Evolutionary conservation across 2,113 vertebrate species (phyloP).

Genomic region (Siniperca knerii): DNA sequence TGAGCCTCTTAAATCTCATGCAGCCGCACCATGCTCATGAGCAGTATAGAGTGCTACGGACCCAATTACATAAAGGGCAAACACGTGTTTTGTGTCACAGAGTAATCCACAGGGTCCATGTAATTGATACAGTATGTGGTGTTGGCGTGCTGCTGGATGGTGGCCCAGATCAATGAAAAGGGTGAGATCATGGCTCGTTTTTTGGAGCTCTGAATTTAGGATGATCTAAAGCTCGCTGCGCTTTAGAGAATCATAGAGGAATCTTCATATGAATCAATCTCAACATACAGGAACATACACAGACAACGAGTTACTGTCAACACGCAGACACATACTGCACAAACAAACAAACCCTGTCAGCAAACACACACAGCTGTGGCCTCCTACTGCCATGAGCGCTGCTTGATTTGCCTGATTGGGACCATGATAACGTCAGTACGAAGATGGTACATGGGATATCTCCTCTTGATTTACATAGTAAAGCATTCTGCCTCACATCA

Average conservation of each 20-base stretch:
- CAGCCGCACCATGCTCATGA: background rate
- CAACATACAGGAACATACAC: conserved; percentile 23
- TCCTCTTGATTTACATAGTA: conserved; percentile 68
- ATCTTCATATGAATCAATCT: conserved; percentile 34
- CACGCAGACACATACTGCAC: background rate
- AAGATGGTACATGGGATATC: conserved; percentile 56
- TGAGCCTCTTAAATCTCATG: conserved; percentile 13
- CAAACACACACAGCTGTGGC: conserved; percentile 20
- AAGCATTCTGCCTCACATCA: conserved; percentile 61
- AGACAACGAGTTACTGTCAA: conserved; percentile 14
- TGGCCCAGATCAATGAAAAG: conserved; percentile 67
- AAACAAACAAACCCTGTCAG: conserved; percentile 25
- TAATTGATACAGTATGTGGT: conserved; percentile 76
- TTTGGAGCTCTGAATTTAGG: conserved; percentile 51
- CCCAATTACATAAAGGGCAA: conserved; percentile 49
- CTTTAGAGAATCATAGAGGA: conserved; percentile 27
- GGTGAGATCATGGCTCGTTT: conserved; percentile 71
- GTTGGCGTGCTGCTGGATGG: conserved; percentile 53
- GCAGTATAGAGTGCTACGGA: conserved; percentile 15
- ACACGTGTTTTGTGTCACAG: conserved; percentile 74
- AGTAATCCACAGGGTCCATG: conserved; percentile 61
- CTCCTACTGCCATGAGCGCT: conserved; percentile 19
- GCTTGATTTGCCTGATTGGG: conserved; percentile 32
- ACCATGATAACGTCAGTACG: conserved; percentile 34
- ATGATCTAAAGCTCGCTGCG: conserved; percentile 46